Base-by-base conservation (phyloP, 2,797 vertebrate genomes). In the Acridotheres tristis region DNA sequence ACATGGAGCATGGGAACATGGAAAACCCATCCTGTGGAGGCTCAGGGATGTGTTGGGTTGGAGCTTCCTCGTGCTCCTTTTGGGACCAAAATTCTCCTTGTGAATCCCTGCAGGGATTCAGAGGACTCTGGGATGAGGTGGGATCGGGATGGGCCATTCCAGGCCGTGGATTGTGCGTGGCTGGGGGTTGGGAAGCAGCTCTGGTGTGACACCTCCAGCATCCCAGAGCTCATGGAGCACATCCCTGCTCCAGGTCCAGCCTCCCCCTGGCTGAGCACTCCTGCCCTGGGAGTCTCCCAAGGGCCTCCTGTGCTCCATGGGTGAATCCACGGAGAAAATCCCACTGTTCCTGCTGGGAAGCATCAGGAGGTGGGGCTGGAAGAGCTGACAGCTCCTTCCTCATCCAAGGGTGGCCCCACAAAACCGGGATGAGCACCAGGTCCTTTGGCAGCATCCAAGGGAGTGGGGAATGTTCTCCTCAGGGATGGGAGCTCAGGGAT, bases 251-350 rank as follows among this genome's bases (percentile, higher is more conserved):
- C 42, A 2, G 40, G 30, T 16, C 26, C n/a, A 8, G 20, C 22
- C 16, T 8, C 1, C 0, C 55, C 48, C 34, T 11, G 29, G 23
- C 53, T 1, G 1, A 48, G 36, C 55, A 0, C 5, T 15, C 22
- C 27, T 7, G 16, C 45, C 34, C 40, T 5, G 30, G 1, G 2
- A n/a, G 34, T 10, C 51, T 86, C 68, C 59, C n/a, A 10, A 15
- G 22, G 29, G 23, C 25, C 32, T 4, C 0, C 55, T 23, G n/a
- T 42, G 59, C 63, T 62, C 21, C 4, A 0, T 16, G 48, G 40
- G 61, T 16, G 3, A 42, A 66, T 53, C 59, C 78, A 29, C 3
- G 7, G 42, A 63, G 38, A 23, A 67, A 80, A 85, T 67, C 32
- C 75, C 47, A 34, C 71, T 6, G 1, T 23, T 59, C 53, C 75